Evolutionary conservation across 2,888 invertebrate genomes (phyloP).

Genomic region (Amiota mariae): DNA sequence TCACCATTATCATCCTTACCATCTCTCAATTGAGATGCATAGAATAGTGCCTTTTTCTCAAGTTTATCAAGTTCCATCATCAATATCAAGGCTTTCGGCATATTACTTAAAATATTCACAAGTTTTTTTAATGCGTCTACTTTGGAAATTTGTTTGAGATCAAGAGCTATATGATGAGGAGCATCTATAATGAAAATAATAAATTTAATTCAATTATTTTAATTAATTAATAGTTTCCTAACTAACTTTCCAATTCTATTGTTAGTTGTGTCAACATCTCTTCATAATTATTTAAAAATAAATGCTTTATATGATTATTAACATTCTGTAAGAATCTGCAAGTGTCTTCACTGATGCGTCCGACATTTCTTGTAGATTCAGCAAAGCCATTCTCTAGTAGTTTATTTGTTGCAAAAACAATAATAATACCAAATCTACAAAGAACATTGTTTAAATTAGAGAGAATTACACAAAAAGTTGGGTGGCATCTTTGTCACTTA

Average conservation of each 20-base stretch:
- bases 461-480: constrained; percentile 12
- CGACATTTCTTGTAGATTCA: constrained; percentile 77
- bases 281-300: constrained; percentile 83
- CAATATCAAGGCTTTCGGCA: constrained; percentile 79
- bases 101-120: constrained; percentile 81
- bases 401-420: constrained; percentile 91
- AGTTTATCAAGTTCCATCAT: constrained; percentile 79
- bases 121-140: constrained; percentile 85
- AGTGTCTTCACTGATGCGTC: constrained; percentile 79
- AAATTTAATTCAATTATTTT: not conserved
- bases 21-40: constrained; percentile 82
- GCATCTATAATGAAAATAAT: constrained; percentile 64
- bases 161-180: constrained; percentile 79
- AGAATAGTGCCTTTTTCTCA: constrained; percentile 79
- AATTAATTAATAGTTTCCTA: not conserved
- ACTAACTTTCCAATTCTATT: constrained; percentile 79
- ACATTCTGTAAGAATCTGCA: constrained; percentile 82
- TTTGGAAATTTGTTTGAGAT: constrained; percentile 83
- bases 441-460: not conserved
- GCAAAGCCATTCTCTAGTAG: constrained; percentile 83
- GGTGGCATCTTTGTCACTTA: constrained; percentile 67
- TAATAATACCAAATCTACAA: constrained; percentile 88
- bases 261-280: constrained; percentile 81
- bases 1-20: constrained; percentile 74
- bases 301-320: constrained; percentile 80